Evolutionary conservation across 1,140 invertebrate species (phyloP).

Genomic region (Zaprionus inermis): DNA sequence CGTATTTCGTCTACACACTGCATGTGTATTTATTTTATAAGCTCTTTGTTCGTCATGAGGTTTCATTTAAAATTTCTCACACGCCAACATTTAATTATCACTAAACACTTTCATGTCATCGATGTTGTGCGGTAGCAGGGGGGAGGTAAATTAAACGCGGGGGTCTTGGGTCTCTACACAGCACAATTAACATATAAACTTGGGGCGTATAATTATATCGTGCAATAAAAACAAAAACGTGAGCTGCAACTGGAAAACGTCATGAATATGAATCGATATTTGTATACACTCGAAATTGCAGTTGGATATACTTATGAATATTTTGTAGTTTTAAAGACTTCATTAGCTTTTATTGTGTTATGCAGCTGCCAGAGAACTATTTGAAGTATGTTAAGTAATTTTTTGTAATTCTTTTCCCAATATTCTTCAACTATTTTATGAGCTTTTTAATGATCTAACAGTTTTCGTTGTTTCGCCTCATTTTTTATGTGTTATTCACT

Average conservation of each 20-base stretch:
- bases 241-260: slow-evolving; percentile 57
- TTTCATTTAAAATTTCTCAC: slow-evolving; percentile 71
- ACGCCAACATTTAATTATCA: slow-evolving; percentile 72
- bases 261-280: slow-evolving; percentile 1
- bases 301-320: neutral
- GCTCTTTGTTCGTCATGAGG: slow-evolving; percentile 28
- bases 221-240: slow-evolving; percentile 58
- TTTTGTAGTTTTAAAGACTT: no score
- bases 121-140: slow-evolving; percentile 21
- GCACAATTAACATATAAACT: slow-evolving; percentile 58
- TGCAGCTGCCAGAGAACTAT: neutral
- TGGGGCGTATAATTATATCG: slow-evolving; percentile 68
- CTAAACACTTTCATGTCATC: slow-evolving; percentile 68
- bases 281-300: neutral
- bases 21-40: slow-evolving; percentile 25
- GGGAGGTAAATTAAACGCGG: neutral
- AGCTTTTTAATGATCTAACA: neutral
- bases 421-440: neutral
- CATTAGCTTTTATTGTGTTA: neutral
- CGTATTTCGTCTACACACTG: neutral
- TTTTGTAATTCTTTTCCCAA: neutral
- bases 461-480: neutral
- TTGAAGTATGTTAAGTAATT: neutral
- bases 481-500: neutral
- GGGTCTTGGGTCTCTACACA: slow-evolving; percentile 1